These are phyloP conservation scores for Toxotes jaculatrix DNA, from an alignment of 2,113 vertebrate species.

Conservation along the genomic window DNA sequence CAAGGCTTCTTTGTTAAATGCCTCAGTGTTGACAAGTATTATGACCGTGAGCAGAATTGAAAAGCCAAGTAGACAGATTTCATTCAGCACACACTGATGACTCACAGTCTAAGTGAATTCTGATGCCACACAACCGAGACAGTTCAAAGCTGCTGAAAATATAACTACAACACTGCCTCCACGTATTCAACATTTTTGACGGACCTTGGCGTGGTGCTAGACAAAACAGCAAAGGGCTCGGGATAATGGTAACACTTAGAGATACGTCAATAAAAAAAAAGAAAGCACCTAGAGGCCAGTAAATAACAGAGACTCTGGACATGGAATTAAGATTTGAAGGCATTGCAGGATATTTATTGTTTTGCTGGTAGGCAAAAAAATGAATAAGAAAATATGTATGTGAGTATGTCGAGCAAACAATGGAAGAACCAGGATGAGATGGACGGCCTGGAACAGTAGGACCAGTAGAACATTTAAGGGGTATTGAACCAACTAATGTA, in stretches of 20 bases:
- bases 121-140: conserved; percentile 52
- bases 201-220: conserved; percentile 16
- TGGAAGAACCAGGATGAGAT: conserved; percentile 36
- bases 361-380: conserved; percentile 1
- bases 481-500: conserved; percentile 23
- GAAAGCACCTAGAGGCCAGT: background rate
- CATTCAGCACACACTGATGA: conserved; percentile 56
- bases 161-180: conserved; percentile 21
- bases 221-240: conserved; percentile 22
- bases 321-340: background rate
- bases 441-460: conserved; percentile 44
- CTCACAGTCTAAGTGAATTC: conserved; percentile 55
- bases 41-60: conserved; percentile 54
- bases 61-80: conserved; percentile 63
- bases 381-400: background rate
- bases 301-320: conserved; percentile 31
- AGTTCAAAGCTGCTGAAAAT: conserved; percentile 49
- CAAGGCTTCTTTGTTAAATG: conserved; percentile 58
- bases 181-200: conserved; percentile 39
- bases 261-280: conserved; percentile 24
- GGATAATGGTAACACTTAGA: conserved; percentile 11
- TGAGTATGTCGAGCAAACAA: background rate
- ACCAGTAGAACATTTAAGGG: conserved; percentile 14
- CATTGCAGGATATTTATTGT: background rate
- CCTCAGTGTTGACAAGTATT: conserved; percentile 61